phyloP scores from a whole-genome alignment of 2,113 vertebrate genomes.

The Turdus rufiventris region DNA sequence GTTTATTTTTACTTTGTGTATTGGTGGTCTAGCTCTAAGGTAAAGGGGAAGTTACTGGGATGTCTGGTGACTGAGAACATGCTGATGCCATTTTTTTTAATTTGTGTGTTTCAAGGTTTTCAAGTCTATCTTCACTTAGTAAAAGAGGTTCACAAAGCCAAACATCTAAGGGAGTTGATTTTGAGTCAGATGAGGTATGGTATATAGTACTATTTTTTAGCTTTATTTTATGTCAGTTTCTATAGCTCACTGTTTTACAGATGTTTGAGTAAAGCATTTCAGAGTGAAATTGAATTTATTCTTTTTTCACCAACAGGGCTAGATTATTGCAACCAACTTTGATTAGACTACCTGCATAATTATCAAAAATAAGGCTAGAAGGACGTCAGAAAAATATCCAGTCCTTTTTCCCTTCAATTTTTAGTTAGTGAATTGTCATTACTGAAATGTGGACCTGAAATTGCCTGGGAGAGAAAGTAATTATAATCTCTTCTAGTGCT shows the following conservation, averaged over 20 bases:
- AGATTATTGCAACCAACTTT: background rate
- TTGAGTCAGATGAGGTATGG: slow-evolving; percentile 84
- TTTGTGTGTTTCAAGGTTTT: slow-evolving; percentile 29
- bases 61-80: background rate
- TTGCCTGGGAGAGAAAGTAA: background rate
- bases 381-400: background rate
- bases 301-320: background rate
- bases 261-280: background rate
- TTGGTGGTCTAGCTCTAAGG: background rate
- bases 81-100: background rate
- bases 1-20: background rate
- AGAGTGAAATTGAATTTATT: background rate
- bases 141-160: slow-evolving; percentile 80
- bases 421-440: background rate
- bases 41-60: background rate
- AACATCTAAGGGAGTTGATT: slow-evolving; percentile 74
- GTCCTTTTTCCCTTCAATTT: background rate
- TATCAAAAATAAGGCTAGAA: background rate
- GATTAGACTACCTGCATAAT: background rate
- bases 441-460: background rate
- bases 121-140: slow-evolving; percentile 9
- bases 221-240: background rate
- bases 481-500: background rate
- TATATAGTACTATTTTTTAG: background rate
- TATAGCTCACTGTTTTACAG: background rate